Evolutionary conservation across 2,888 invertebrate genomes (phyloP), one percentile per base, ranked within the genome.

Genomic region (Apotomis turbidana): DNA sequence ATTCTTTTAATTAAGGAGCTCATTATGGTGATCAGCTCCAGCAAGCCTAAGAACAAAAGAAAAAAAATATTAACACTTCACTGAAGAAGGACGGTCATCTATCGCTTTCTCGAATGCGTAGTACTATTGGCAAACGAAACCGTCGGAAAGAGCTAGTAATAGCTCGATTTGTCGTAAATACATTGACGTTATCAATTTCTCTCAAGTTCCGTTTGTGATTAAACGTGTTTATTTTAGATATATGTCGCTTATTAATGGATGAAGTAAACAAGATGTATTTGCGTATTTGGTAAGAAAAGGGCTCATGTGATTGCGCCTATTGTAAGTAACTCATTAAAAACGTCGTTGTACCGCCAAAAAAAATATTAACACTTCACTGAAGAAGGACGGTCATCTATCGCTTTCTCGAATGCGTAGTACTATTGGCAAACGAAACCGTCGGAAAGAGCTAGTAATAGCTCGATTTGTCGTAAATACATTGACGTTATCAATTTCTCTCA

Each of bases 401-500:
- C 27, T 27, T 27, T 27, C 27, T 27, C 27, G 27, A 27, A 27
- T 27, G 27, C 27, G 2, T 27, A 15, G 15, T 15, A 27, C 27
- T 27, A 27, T 27, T 27, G 27, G 41, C 41, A 4, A 12, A 58
- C 36, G 41, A 41, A 58, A 44, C 3, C 8, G 0, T 6, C 10
- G 15, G 9, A 59, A 12, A 41, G 13, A 12, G 1, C 8, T 59
- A 59, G 58, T 36, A 58, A 12, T 41, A 58, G n/a, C 58, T 15
- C n/a, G 3, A 59, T 59, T 13, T 13, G 13, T 59, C 8, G 13
- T 59, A 13, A 59, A 9, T n/a, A 59, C 44, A 6, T 9, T 10
- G 27, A 54, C 44, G 44, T 64, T 64, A 55, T 44, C 27, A 13
- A 64, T 41, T 54, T 55, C 64, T 64, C 54, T 3, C 64, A 51